Base-by-base conservation (phyloP, 2,113 vertebrate genomes). In the Dascyllus trimaculatus region DNA sequence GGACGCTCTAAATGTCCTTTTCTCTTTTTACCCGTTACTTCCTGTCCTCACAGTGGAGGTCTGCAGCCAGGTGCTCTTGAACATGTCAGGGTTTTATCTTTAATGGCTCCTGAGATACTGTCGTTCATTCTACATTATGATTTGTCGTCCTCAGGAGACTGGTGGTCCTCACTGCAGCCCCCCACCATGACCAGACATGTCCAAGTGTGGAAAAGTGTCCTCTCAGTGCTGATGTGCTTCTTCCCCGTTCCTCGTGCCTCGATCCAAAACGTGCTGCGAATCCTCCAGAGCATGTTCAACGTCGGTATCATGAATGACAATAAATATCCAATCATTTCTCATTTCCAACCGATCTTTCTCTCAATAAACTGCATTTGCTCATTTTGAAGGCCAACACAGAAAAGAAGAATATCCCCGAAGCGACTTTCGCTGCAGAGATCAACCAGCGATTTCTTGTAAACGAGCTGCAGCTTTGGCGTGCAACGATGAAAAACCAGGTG, bases 201-300 rank as follows among this genome's bases (percentile, higher is more conserved):
- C 21, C 18, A 65, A 4, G 71, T 35, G 15, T 75, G 71, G 71
- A 75, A 22, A 52, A 13, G 21, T 4, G 11, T 26, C 5, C 71
- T 75, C 15, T 65, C 61, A n/a, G 5, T 1, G 52, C 21, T 71
- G 17, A 8, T 60, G 45, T 18, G 1, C 7, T 4, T 3, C 0
- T 0, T 5, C 1, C 7, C n/a, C 2, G 5, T 8, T 65, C 21
- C 61, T 48, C n/a, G 1, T n/a, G 4, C 0, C 25, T 24, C 52
- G 14, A 1, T 35, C 52, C 56, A 2, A 22, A 35, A 56, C 43
- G 19, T 65, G 24, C 51, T 75, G 5, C 52, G 24, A 13, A 46
- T 75, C 60, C 71, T 75, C 19, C 61, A 65, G 51, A 35, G 24
- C 11, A 46, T 75, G 60, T 35, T 48, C 52, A 46, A 75, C 1